Evolutionary conservation across 2,797 vertebrate species (phyloP), one percentile per base, ranked within the genome.

Genomic region (Periophthalmus magnuspinnatus): DNA sequence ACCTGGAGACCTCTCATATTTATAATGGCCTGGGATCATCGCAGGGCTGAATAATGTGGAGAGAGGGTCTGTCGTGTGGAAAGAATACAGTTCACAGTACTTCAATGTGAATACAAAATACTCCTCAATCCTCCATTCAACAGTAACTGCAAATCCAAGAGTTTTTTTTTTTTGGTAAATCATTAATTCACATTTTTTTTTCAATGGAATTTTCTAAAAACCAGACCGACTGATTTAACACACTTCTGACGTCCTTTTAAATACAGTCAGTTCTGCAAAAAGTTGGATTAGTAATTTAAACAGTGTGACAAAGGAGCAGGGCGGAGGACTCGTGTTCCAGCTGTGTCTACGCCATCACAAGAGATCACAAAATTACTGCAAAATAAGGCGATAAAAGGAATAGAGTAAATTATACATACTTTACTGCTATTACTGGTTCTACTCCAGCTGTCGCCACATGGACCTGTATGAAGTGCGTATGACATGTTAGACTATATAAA

Each of bases 11-110:
- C 52, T 79, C 57, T 65, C 62, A 50, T 65, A 65, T 32, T 80
- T 77, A 61, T 71, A 76, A 84, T 79, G 64, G 63, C 71, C 60
- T 62, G 8, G 33, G 81, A 76, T 84, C 67, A 71, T 79, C 78
- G 67, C 69, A 69, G 52, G 48, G 47, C 74, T 87, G 70, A 86
- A 86, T 88, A 22, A 55, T 86, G 75, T 75, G 84, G 61, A 79
- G 76, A 73, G 74, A 65, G 70, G 48, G 65, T n/a, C 77, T 81
- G 65, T 80, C 79, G 71, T 81, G 81, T 84, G 78, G 69, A 83
- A 76, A 80, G 75, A 50, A 7, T 79, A 73, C 68, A 34, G 62
- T 74, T 81, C 71, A 69, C 74, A 77, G 48, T 19, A 28, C 68
- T 60, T n/a, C 13, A 47, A 28, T 62, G 74, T 82, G 52, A 54